phyloP scores from a whole-genome alignment of 2,113 vertebrate species.

The Entosphenus tridentatus region DNA sequence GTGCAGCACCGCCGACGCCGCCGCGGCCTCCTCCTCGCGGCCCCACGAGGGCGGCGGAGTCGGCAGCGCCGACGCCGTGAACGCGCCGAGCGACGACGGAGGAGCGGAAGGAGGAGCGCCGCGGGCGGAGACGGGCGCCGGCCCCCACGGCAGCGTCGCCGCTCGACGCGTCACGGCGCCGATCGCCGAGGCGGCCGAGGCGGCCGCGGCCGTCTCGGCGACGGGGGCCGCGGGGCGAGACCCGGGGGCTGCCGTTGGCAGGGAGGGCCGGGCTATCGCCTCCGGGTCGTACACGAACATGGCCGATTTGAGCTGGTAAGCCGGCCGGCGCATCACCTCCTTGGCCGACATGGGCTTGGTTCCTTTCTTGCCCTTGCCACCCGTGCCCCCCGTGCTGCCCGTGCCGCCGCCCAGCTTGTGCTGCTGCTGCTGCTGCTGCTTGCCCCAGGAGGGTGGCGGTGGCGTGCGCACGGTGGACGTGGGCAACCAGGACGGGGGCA shows the following conservation, averaged over 20 bases:
- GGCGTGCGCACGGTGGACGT: conserved; percentile 73
- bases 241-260: conserved; percentile 19
- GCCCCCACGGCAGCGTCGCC: too few species aligned
- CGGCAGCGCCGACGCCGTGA: background rate
- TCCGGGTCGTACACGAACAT: conserved; percentile 75
- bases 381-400: conserved; percentile 17
- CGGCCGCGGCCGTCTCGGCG: too few species aligned
- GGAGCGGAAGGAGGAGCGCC: background rate
- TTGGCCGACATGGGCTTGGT: conserved; percentile 60
- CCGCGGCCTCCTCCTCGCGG: background rate
- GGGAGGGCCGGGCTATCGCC: conserved; percentile 23
- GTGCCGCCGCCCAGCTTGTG: background rate
- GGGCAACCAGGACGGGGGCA: conserved; percentile 68
- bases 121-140: too few species aligned
- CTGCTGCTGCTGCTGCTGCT: conserved; percentile 21
- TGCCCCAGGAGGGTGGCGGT: conserved; percentile 59
- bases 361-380: conserved; percentile 31
- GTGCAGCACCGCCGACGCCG: background rate
- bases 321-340: conserved; percentile 92
- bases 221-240: too few species aligned
- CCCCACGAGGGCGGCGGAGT: background rate
- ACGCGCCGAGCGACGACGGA: background rate
- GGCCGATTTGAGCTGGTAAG: conserved; percentile 68
- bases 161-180: too few species aligned
- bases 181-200: too few species aligned